A percentile compares a stretch with the other conserved stretches of the same genome.
These are phyloP conservation scores for Palloptera scutellata DNA, from an alignment of 2,888 invertebrate species.

Conservation along the genomic window DNA sequence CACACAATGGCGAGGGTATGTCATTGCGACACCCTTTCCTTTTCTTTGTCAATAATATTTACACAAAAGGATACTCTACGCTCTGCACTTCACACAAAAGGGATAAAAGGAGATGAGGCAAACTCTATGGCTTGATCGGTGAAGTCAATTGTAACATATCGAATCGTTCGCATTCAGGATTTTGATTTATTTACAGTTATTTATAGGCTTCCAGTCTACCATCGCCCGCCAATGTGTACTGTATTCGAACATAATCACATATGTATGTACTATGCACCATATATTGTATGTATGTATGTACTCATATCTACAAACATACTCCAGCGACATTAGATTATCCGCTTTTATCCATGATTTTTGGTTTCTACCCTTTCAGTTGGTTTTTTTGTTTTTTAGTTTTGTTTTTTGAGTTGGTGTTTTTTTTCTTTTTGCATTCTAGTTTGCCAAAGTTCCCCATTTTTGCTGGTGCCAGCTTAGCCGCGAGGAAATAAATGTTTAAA, in stretches of 20 bases:
- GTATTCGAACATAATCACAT: not conserved
- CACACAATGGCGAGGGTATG: constrained; percentile 48
- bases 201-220: constrained; percentile 55
- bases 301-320: constrained; percentile 9
- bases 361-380: constrained; percentile 23
- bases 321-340: constrained; percentile 24
- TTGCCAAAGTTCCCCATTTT: too few relatives aligned
- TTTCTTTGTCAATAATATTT: constrained; percentile 52
- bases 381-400: constrained; percentile 5
- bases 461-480: too few relatives aligned
- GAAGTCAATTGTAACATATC: constrained; percentile 64
- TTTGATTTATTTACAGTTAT: constrained; percentile 64
- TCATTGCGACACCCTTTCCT: constrained; percentile 46
- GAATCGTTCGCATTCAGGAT: constrained; percentile 62
- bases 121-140: constrained; percentile 50
- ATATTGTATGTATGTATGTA: not conserved
- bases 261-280: not conserved
- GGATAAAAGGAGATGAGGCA: constrained; percentile 44
- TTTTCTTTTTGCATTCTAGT: too few relatives aligned
- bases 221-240: constrained; percentile 1
- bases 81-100: constrained; percentile 57
- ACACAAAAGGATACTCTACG: constrained; percentile 56
- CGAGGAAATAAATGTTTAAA: too few relatives aligned
- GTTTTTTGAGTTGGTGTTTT: constrained; percentile 21
- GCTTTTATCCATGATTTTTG: constrained; percentile 17